Base-by-base conservation (phyloP, 2,113 vertebrate species). In the Perccottus glenii region DNA sequence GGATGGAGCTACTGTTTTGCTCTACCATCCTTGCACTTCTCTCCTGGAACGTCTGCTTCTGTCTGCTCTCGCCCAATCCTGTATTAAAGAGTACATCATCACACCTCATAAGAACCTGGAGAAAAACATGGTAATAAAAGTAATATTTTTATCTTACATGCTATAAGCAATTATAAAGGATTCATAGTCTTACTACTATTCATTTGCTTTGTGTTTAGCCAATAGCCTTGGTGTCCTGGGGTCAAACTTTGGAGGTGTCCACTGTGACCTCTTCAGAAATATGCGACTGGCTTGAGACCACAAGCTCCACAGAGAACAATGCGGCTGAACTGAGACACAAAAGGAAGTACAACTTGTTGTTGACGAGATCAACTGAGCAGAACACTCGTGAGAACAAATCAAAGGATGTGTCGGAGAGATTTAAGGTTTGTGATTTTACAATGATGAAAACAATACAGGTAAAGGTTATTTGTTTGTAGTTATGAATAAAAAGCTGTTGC, bases 1-100 rank as follows among this genome's bases (percentile, higher is more conserved):
- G 95, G 76, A 75, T 4, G 92, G 91, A 12, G 91, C 83, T 0
- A 42, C 89, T 0, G 85, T 89, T 65, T 76, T 95, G 63, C 85
- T 95, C 50, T 92, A 92, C 79, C 94, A 95, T 56, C 95, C 95
- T 0, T 94, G 94, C 69, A 78, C 74, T 15, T 88, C 90, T 3
- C 82, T 83, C 35, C 80, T 52, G 5, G 87, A 93, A 77, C 93
- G 85, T 16, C 64, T 51, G 44, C 87, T 85, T 42, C 84, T 95
- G 64, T 71, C 84, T 0, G 51, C 65, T 7, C 65, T 95, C 77
- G 93, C 93, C 4, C 86, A 60, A 4, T 68, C 77, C 33, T 94
- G 88, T 73, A 70, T 92, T 61, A 27, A 77, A 8, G 73, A 84
- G 12, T 91, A 92, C 83, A 78, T 88, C 66, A 42, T 95, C 4